phyloP scores from a whole-genome alignment of 1,140 invertebrate species.

The Drosophila pseudoananassae region DNA sequence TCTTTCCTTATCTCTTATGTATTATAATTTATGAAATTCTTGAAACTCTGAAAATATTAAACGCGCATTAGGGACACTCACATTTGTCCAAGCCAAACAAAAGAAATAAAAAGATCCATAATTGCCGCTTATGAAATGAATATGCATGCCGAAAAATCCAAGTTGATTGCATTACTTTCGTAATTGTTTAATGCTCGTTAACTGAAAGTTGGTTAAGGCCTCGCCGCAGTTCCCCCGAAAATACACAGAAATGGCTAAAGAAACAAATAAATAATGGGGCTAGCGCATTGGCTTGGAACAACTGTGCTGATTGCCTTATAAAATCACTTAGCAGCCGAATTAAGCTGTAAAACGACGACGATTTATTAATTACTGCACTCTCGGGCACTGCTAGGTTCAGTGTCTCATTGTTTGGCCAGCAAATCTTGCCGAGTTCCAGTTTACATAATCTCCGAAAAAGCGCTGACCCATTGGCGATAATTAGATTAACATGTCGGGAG shows the following conservation, averaged over 20 bases:
- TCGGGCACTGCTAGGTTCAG: not conserved
- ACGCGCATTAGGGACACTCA: conserved; percentile 34
- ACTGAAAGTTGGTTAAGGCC: conserved; percentile 48
- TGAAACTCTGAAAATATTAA: not conserved
- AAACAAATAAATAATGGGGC: conserved; percentile 3
- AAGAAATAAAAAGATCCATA: conserved; percentile 9
- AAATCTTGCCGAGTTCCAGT: not conserved
- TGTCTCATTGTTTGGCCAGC: too few relatives aligned
- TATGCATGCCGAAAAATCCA: conserved; percentile 45
- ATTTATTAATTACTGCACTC: conserved; percentile 25
- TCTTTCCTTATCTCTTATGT: too few relatives aligned
- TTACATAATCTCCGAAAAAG: not conserved
- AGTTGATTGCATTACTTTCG: conserved; percentile 50
- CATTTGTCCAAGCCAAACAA: not conserved
- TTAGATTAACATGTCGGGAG: not conserved
- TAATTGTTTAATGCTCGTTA: conserved; percentile 53
- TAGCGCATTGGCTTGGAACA: conserved; percentile 38
- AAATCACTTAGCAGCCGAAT: conserved; percentile 37
- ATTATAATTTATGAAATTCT: too few relatives aligned
- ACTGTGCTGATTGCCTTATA: conserved; percentile 38
- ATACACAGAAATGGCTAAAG: conserved; percentile 4
- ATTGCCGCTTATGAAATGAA: conserved; percentile 50
- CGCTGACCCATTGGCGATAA: not conserved
- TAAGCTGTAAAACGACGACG: conserved; percentile 28
- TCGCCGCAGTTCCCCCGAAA: conserved; percentile 13